Conservation (phyloP, 2,888 invertebrate genomes). For the Lasioglossum figueresi region DNA sequence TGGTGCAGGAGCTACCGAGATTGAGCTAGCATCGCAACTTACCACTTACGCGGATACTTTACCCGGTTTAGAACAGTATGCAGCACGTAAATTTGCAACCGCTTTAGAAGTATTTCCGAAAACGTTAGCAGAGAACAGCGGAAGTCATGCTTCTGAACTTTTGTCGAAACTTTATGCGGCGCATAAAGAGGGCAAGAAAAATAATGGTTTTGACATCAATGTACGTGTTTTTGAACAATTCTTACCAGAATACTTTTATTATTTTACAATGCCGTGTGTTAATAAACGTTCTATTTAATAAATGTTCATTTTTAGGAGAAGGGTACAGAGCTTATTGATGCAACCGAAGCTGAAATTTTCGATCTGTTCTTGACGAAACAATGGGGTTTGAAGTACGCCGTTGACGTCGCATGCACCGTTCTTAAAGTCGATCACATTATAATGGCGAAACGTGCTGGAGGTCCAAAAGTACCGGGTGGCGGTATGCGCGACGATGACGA, state of each 20-base stretch:
- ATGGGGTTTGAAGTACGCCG: slow-evolving; percentile 98
- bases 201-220: slow-evolving; percentile 94
- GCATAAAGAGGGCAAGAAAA: slow-evolving; percentile 95
- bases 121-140: slow-evolving; percentile 97
- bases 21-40: slow-evolving; percentile 95
- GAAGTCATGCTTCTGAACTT: slow-evolving; percentile 93
- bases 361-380: slow-evolving; percentile 94
- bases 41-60: slow-evolving; percentile 95
- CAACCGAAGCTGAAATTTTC: slow-evolving; percentile 90
- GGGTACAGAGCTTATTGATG: slow-evolving; percentile 89
- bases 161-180: slow-evolving; percentile 95
- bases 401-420: slow-evolving; percentile 95
- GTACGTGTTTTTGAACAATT: slow-evolving; percentile 78
- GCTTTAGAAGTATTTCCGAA: slow-evolving; percentile 96
- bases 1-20: slow-evolving; percentile 98
- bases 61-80: slow-evolving; percentile 98
- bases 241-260: not conserved
- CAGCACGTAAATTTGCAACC: slow-evolving; percentile 95
- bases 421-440: slow-evolving; percentile 98
- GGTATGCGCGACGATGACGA: slow-evolving; percentile 89
- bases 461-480: slow-evolving; percentile 92
- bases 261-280: not conserved
- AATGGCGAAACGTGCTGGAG: slow-evolving; percentile 98
- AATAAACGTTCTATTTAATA: too few relatives aligned
- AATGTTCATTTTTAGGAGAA: slow-evolving; percentile 84